phyloP scores from a whole-genome alignment of 2,797 vertebrate genomes.

The Bufotes viridis region DNA sequence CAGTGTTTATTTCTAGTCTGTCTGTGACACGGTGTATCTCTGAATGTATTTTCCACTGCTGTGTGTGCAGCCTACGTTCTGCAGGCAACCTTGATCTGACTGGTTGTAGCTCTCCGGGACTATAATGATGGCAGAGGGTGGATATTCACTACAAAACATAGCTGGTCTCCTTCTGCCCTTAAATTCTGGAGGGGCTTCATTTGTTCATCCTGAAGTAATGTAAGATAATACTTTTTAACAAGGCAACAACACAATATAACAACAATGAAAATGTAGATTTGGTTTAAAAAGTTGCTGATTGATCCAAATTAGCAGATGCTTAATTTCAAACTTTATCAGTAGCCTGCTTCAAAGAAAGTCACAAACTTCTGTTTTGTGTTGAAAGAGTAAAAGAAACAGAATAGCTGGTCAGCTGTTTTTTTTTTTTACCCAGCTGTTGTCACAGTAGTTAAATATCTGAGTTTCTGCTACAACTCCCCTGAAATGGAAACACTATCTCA shows the following conservation, averaged over 20 bases:
- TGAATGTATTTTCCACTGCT: too few species aligned
- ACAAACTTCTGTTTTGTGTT: constrained; percentile 44
- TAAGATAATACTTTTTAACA: neutral
- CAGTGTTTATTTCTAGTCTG: too few species aligned
- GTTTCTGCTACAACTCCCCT: neutral
- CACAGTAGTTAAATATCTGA: neutral
- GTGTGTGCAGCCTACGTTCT: too few species aligned
- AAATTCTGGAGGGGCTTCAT: neutral
- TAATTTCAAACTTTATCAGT: constrained; percentile 15
- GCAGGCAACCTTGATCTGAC: too few species aligned
- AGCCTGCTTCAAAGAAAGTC: constrained; percentile 18
- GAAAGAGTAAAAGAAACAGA: constrained; percentile 32
- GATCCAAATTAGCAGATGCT: constrained; percentile 31
- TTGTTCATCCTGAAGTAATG: neutral
- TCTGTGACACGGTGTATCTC: too few species aligned
- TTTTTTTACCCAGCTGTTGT: constrained; percentile 23
- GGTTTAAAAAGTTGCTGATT: constrained; percentile 18
- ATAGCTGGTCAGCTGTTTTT: constrained; percentile 18
- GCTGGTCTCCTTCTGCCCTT: too few species aligned
- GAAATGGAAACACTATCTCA: constrained; percentile 24
- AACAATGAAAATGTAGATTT: constrained; percentile 14
- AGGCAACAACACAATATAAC: neutral
- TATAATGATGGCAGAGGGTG: too few species aligned
- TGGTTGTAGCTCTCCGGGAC: too few species aligned
- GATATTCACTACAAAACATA: too few species aligned